Percentiles rank a stretch among this genome's conserved stretches.
Evolutionary conservation across 1,140 invertebrate genomes (phyloP).

Genomic region (Tetramorium simillimum): DNA sequence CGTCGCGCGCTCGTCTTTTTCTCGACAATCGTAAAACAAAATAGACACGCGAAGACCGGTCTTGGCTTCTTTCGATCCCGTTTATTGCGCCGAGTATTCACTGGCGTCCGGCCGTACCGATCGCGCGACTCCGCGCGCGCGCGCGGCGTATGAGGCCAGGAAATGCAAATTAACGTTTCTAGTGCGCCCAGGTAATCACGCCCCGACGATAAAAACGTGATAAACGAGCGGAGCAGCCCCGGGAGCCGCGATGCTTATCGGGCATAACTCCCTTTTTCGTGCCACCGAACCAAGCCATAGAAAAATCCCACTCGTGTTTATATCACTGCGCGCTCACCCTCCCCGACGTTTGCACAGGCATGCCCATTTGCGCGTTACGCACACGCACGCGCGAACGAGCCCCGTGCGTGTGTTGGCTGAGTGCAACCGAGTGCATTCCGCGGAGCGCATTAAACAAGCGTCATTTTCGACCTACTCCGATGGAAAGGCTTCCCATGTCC

Average conservation of each 20-base stretch:
- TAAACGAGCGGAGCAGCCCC: slow-evolving; percentile 67
- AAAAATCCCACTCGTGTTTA: slow-evolving; percentile 67
- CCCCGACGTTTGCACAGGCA: slow-evolving; percentile 28
- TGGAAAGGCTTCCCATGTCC: slow-evolving; percentile 52
- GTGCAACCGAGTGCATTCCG: slow-evolving; percentile 61
- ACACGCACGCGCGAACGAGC: background rate
- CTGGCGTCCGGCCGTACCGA: slow-evolving; percentile 15
- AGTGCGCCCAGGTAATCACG: slow-evolving; percentile 74
- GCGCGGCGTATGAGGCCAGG: slow-evolving; percentile 55
- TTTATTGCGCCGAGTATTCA: slow-evolving; percentile 56
- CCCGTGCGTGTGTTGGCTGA: slow-evolving; percentile 27
- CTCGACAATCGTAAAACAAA: slow-evolving; percentile 67
- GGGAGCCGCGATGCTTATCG: slow-evolving; percentile 70
- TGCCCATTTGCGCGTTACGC: background rate
- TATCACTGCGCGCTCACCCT: slow-evolving; percentile 53
- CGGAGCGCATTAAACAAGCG: slow-evolving; percentile 57
- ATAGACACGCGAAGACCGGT: slow-evolving; percentile 30
- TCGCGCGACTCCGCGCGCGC: slow-evolving; percentile 21
- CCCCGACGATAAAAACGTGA: slow-evolving; percentile 74
- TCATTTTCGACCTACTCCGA: slow-evolving; percentile 58
- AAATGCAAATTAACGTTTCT: slow-evolving; percentile 77
- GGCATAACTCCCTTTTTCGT: slow-evolving; percentile 64
- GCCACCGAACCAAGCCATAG: slow-evolving; percentile 56
- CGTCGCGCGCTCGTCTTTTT: background rate
- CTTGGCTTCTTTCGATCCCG: slow-evolving; percentile 48